Evolutionary conservation across 2,888 invertebrate species (phyloP).

Genomic region (Spodoptera picta): DNA sequence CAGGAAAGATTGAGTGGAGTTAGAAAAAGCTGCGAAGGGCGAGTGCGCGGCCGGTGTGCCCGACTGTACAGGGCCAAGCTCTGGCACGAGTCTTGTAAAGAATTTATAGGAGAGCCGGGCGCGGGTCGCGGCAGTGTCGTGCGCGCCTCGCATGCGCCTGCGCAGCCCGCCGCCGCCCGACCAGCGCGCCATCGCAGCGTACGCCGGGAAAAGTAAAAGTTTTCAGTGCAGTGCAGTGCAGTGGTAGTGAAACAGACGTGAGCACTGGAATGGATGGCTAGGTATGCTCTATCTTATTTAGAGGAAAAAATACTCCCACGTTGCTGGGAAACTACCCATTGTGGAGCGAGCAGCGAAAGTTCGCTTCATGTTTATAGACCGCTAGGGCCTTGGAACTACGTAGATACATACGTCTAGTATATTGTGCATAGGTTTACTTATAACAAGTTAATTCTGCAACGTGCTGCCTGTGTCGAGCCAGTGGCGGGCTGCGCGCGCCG

Average conservation of each 20-base stretch:
- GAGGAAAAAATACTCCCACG: conserved; percentile 58
- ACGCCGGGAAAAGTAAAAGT: conserved; percentile 73
- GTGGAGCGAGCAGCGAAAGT: conserved; percentile 56
- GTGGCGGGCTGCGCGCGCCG: conserved; percentile 14
- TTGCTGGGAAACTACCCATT: conserved; percentile 57
- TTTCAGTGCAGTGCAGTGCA: conserved; percentile 73
- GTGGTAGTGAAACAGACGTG: conserved; percentile 67
- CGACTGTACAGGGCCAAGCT: conserved; percentile 83
- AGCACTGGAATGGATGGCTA: conserved; percentile 80
- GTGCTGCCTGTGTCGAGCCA: conserved; percentile 21
- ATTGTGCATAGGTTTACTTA: conserved; percentile 38
- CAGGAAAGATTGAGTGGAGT: conserved; percentile 20
- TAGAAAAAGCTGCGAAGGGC: conserved; percentile 65
- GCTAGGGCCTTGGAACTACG: conserved; percentile 56
- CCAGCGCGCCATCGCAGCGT: conserved; percentile 42
- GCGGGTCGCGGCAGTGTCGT: conserved; percentile 73
- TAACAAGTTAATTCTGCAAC: conserved; percentile 35
- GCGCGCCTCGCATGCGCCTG: conserved; percentile 61
- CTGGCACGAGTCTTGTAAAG: conserved; percentile 85
- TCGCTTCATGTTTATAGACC: conserved; percentile 49
- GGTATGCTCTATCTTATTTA: conserved; percentile 64
- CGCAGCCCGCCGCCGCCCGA: conserved; percentile 51
- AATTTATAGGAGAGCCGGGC: conserved; percentile 84
- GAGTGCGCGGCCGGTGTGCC: conserved; percentile 57
- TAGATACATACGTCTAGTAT: conserved; percentile 40